Percentiles rank a stretch among this genome's conserved stretches.
Evolutionary conservation across 2,888 invertebrate species (phyloP).

Genomic region (Megastigmus dorsalis): DNA sequence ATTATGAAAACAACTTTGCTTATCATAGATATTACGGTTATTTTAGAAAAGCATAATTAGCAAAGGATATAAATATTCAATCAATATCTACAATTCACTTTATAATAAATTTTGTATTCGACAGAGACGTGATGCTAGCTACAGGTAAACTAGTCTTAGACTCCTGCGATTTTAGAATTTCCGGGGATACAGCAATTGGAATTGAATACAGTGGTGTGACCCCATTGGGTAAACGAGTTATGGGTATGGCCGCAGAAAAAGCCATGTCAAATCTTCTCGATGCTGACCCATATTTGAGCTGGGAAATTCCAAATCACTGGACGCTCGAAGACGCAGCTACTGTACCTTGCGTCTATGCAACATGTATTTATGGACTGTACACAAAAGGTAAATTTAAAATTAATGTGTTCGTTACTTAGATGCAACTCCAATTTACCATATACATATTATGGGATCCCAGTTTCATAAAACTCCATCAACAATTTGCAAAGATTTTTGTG

Average conservation of each 20-base stretch:
- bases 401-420: background rate
- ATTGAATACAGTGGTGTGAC: conserved; percentile 82
- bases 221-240: conserved; percentile 71
- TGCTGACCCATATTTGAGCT: conserved; percentile 75
- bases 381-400: conserved; percentile 74
- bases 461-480: too few species aligned
- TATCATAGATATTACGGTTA: too few species aligned
- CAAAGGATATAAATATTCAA: too few species aligned
- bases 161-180: too few species aligned
- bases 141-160: conserved; percentile 92
- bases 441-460: too few species aligned
- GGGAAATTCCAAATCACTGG: conserved; percentile 79
- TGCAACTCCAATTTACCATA: too few species aligned
- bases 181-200: too few species aligned
- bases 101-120: background rate
- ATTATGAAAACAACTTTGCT: too few species aligned
- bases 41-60: too few species aligned
- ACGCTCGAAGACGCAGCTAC: conserved; percentile 80
- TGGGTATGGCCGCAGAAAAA: conserved; percentile 70
- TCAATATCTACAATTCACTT: too few species aligned
- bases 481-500: too few species aligned
- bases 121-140: conserved; percentile 94
- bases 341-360: conserved; percentile 80
- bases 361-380: conserved; percentile 79
- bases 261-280: conserved; percentile 77